A percentile compares a stretch with the other conserved stretches of the same genome.
Evolutionary conservation across 1,140 invertebrate genomes (phyloP).

Genomic region (Asbolus verrucosus): DNA sequence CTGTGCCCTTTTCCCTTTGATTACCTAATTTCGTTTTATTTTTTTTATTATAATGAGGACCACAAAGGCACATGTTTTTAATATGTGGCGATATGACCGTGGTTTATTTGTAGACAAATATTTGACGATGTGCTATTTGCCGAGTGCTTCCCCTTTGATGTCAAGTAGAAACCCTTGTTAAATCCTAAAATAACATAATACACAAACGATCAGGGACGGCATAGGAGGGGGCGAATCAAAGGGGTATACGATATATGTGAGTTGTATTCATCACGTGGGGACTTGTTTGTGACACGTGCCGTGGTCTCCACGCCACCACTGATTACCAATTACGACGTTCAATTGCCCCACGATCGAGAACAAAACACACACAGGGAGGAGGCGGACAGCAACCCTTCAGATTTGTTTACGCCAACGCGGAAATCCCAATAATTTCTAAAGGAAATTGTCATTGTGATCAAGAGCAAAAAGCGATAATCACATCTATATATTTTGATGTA

Average conservation of each 20-base stretch:
- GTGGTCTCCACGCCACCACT: constrained; percentile 54
- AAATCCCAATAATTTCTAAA: constrained; percentile 5
- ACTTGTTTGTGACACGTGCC: constrained; percentile 59
- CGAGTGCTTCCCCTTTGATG: constrained; percentile 47
- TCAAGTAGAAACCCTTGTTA: constrained; percentile 51
- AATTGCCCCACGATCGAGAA: constrained; percentile 54
- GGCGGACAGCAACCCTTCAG: constrained; percentile 13
- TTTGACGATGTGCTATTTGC: constrained; percentile 41
- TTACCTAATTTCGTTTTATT: constrained; percentile 23
- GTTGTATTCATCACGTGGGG: constrained; percentile 57
- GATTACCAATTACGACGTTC: constrained; percentile 61
- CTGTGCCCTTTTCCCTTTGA: too few species aligned
- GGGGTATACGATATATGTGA: too few species aligned
- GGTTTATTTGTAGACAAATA: constrained; percentile 39
- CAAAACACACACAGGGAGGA: too few species aligned
- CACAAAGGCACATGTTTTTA: constrained; percentile 20
- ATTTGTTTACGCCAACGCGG: constrained; percentile 38
- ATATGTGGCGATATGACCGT: constrained; percentile 28
- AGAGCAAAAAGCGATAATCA: constrained; percentile 57
- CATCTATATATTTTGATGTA: constrained; percentile 58
- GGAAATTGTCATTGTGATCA: not conserved
- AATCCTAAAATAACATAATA: constrained; percentile 54
- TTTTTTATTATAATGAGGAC: constrained; percentile 25
- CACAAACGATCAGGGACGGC: constrained; percentile 30
- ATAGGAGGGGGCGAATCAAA: constrained; percentile 35